phyloP scores from a whole-genome alignment of 1,140 invertebrate genomes.

The Trissolcus basalis region DNA sequence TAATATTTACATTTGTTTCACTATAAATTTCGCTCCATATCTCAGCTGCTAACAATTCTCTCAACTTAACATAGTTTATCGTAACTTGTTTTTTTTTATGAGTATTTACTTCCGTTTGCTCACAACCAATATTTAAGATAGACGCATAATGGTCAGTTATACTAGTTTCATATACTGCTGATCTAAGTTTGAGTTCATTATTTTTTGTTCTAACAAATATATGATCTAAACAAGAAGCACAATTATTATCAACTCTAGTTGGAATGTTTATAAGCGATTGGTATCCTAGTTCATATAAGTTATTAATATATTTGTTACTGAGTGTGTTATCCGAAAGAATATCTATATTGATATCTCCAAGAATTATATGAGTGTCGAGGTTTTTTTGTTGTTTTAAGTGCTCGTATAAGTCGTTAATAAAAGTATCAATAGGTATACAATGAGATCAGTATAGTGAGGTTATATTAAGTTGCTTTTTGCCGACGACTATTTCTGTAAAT shows the following conservation, averaged over 20 bases:
- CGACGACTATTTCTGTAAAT: not conserved
- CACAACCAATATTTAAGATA: too few species aligned
- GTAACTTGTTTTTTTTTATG: too few species aligned
- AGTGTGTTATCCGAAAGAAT: not conserved
- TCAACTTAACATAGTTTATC: too few species aligned
- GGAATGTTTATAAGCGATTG: not conserved
- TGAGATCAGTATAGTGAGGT: not conserved
- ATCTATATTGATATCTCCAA: not conserved
- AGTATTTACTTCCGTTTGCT: too few species aligned
- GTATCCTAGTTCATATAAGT: not conserved
- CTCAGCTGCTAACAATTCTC: too few species aligned
- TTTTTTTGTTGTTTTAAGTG: not conserved
- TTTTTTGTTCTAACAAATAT: not conserved
- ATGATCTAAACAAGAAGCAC: not conserved
- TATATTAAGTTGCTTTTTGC: not conserved
- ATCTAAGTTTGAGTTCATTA: not conserved
- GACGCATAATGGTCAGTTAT: slow-evolving; percentile 1
- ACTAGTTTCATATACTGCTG: not conserved
- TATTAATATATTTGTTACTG: not conserved
- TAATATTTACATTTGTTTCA: too few species aligned
- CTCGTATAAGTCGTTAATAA: not conserved
- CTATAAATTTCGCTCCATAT: too few species aligned
- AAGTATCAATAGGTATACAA: not conserved
- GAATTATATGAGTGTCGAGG: not conserved
- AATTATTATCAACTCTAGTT: not conserved